Conservation (phyloP, 2,888 invertebrate genomes). For the Sturmia bella region DNA sequence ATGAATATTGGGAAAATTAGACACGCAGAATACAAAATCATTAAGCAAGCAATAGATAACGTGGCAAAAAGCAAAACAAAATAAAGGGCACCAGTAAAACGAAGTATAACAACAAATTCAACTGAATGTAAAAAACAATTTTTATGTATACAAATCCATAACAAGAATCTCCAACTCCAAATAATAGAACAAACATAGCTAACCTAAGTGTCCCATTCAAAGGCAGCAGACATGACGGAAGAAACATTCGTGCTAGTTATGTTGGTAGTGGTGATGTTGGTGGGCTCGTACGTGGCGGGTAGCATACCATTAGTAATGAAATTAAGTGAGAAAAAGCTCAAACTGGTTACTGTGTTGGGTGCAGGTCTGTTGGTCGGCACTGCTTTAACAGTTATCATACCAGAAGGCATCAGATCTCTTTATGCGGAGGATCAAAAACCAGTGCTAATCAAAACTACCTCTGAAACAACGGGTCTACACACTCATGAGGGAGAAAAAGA, state of each 20-base stretch:
- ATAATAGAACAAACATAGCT: background rate
- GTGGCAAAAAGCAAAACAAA: conserved; percentile 53
- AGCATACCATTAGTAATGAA: conserved; percentile 96
- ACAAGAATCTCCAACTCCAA: background rate
- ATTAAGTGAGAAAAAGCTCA: conserved; percentile 97
- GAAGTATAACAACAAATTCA: conserved; percentile 14
- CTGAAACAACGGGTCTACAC: conserved; percentile 2
- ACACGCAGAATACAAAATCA: background rate
- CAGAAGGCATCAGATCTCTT: conserved; percentile 96
- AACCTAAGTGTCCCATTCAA: background rate
- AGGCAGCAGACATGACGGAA: conserved; percentile 82
- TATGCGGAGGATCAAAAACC: conserved; percentile 81
- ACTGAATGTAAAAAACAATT: conserved; percentile 14
- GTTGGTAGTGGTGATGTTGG: conserved; percentile 94
- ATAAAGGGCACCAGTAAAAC: conserved; percentile 20
- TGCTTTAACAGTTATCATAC: conserved; percentile 98
- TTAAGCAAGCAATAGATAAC: conserved; percentile 52
- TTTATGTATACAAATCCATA: conserved; percentile 1
- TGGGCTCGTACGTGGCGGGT: conserved; percentile 97
- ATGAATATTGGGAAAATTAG: background rate
- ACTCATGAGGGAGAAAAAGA: conserved; percentile 68
- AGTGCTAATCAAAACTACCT: conserved; percentile 4
- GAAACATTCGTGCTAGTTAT: conserved; percentile 91
- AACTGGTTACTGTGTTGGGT: conserved; percentile 96
- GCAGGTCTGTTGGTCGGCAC: conserved; percentile 99